These are phyloP conservation scores for Dicyrtoma fusca DNA, from an alignment of 2,888 invertebrate species.

Conservation along the genomic window DNA sequence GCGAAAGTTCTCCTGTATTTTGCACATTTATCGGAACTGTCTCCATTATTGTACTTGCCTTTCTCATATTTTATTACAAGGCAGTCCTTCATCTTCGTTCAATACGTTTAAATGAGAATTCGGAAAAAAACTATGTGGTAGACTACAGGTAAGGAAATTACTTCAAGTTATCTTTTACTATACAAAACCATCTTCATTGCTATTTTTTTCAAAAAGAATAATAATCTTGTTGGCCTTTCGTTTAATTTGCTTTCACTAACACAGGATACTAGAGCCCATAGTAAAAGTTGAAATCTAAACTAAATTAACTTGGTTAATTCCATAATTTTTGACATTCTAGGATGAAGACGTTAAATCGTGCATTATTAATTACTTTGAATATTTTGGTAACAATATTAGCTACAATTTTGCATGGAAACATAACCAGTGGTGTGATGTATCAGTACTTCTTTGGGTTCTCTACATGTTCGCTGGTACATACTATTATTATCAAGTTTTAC, in stretches of 20 bases:
- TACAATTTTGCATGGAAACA: conserved; percentile 44
- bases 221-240: too few relatives aligned
- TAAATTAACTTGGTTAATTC: not conserved
- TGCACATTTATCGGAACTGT: conserved; percentile 44
- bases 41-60: conserved; percentile 36
- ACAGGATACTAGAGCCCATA: too few relatives aligned
- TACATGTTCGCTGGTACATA: conserved; percentile 40
- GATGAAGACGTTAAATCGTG: conserved; percentile 48
- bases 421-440: conserved; percentile 33
- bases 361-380: conserved; percentile 38
- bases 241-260: too few relatives aligned
- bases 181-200: not conserved
- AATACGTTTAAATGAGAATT: conserved; percentile 13
- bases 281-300: too few relatives aligned
- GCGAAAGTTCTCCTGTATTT: conserved; percentile 47
- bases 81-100: conserved; percentile 39
- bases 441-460: conserved; percentile 45
- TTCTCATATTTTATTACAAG: conserved; percentile 44
- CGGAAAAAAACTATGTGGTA: conserved; percentile 23
- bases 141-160: conserved; percentile 29
- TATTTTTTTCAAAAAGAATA: not conserved
- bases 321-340: conserved; percentile 13
- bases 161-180: not conserved
- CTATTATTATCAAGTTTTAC: too few relatives aligned
- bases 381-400: conserved; percentile 43